Evolutionary conservation across 2,888 invertebrate genomes (phyloP).

Genomic region (Drosophila colorata): DNA sequence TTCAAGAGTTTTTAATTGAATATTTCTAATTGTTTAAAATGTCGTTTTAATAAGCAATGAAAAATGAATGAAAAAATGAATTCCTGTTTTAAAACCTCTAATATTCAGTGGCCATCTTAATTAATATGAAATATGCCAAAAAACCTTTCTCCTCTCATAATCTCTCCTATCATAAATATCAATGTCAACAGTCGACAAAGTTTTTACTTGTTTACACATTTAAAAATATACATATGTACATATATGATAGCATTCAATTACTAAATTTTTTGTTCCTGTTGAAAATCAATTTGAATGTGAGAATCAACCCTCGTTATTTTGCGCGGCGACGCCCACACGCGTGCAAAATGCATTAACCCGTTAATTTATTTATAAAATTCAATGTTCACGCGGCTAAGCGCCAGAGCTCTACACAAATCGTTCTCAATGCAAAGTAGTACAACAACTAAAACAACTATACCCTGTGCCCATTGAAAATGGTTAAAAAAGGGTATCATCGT

Average conservation of each 20-base stretch:
- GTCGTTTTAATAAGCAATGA: too few species aligned
- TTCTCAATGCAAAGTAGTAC: slow-evolving; percentile 58
- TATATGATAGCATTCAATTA: slow-evolving; percentile 12
- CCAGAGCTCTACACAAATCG: slow-evolving; percentile 50
- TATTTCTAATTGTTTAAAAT: too few species aligned
- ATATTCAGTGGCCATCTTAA: too few species aligned
- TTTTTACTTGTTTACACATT: not conserved
- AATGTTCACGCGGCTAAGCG: slow-evolving; percentile 63
- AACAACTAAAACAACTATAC: slow-evolving; percentile 18
- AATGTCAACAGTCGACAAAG: not conserved
- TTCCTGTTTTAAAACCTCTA: too few species aligned
- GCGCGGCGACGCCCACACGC: slow-evolving; percentile 11
- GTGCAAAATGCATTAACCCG: slow-evolving; percentile 40
- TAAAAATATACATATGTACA: too few species aligned
- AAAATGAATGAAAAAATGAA: too few species aligned
- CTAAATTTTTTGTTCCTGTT: not conserved
- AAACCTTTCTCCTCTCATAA: too few species aligned
- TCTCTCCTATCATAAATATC: not conserved
- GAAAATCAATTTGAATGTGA: not conserved
- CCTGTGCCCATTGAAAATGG: not conserved
- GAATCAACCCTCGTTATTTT: slow-evolving; percentile 3
- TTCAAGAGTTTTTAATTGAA: too few species aligned
- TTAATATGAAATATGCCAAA: not conserved
- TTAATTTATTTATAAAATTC: slow-evolving; percentile 76
- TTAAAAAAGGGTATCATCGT: not conserved